These are phyloP conservation scores for Tenthredo notha DNA, from an alignment of 2,888 invertebrate species.

Conservation along the genomic window DNA sequence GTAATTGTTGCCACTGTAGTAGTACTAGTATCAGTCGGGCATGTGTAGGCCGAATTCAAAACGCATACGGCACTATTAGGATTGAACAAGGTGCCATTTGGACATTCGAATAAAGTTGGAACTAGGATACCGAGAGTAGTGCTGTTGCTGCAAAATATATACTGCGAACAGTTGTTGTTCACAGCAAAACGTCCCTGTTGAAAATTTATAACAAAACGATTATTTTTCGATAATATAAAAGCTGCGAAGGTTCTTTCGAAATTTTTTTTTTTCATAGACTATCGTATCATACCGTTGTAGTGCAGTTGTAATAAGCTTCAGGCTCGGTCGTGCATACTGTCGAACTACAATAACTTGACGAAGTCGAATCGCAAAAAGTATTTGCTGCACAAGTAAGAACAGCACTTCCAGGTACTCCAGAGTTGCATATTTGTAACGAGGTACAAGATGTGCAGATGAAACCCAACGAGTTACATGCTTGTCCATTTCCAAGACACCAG, in stretches of 20 bases:
- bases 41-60: conserved; percentile 8
- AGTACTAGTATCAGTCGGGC: neutral
- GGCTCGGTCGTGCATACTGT: conserved; percentile 22
- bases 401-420: neutral
- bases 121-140: conserved; percentile 11
- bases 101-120: conserved; percentile 23
- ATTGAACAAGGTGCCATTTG: conserved; percentile 6
- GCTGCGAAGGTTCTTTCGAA: neutral
- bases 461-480: conserved; percentile 21
- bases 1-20: neutral
- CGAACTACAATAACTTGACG: neutral
- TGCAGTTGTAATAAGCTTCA: conserved; percentile 10
- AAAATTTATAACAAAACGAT: neutral
- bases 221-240: neutral
- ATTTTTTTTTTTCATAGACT: neutral
- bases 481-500: conserved; percentile 18
- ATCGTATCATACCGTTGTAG: neutral
- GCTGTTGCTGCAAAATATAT: conserved; percentile 24
- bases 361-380: conserved; percentile 28
- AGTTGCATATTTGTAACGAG: neutral
- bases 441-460: conserved; percentile 32
- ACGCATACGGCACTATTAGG: conserved; percentile 4
- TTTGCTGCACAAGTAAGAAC: neutral
- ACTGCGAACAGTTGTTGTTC: conserved; percentile 38
- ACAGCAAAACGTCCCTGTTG: conserved; percentile 42